These are phyloP conservation scores for Hypomesus transpacificus DNA, from an alignment of 2,113 vertebrate species.

Conservation along the genomic window DNA sequence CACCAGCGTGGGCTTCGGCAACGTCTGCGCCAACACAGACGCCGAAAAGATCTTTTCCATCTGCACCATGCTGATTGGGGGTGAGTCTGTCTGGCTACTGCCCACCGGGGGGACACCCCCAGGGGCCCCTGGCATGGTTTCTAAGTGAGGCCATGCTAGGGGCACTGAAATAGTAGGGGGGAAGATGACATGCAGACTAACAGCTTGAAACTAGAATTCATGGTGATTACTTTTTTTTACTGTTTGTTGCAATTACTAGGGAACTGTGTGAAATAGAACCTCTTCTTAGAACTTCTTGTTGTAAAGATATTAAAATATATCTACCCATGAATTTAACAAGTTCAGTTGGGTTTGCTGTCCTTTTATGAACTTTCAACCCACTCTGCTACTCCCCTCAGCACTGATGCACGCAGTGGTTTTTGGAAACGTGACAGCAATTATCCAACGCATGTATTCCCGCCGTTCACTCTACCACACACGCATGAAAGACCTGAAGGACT, in stretches of 20 bases:
- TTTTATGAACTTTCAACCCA: background rate
- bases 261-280: too few relatives aligned
- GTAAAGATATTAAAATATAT: too few relatives aligned
- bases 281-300: too few relatives aligned
- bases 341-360: too few relatives aligned
- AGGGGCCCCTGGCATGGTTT: slow-evolving; percentile 29
- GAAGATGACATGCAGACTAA: too few relatives aligned
- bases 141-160: too few relatives aligned
- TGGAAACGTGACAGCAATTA: slow-evolving; percentile 94
- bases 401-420: slow-evolving; percentile 96
- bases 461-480: slow-evolving; percentile 95
- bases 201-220: too few relatives aligned
- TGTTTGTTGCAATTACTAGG: too few relatives aligned
- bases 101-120: slow-evolving; percentile 7
- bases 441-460: slow-evolving; percentile 95
- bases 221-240: too few relatives aligned
- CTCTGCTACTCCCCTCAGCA: slow-evolving; percentile 63
- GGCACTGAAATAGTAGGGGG: too few relatives aligned
- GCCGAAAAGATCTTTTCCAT: slow-evolving; percentile 97
- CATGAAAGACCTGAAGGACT: slow-evolving; percentile 96
- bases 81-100: slow-evolving; percentile 64
- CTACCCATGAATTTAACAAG: too few relatives aligned
- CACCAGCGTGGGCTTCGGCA: slow-evolving; percentile 96
- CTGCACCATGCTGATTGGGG: slow-evolving; percentile 95
- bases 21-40: slow-evolving; percentile 93